A percentile compares a stretch with the other conserved stretches of the same genome.
phyloP scores from a whole-genome alignment of 2,113 vertebrate species.

The Perccottus glenii region DNA sequence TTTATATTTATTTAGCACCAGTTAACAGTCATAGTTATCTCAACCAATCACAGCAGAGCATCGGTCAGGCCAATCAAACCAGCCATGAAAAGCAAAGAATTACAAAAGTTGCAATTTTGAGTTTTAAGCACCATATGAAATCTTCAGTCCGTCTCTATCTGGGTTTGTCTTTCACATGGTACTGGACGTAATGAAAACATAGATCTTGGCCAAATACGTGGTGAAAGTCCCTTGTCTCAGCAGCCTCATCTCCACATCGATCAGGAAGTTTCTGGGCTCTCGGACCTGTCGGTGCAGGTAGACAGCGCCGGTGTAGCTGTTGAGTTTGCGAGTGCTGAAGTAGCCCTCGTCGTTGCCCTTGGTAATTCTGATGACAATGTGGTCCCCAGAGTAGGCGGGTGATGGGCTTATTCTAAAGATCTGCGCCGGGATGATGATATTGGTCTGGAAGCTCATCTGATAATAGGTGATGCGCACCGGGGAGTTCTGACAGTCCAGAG shows the following conservation, averaged over 20 bases:
- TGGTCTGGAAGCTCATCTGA: conserved; percentile 91
- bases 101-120: background rate
- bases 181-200: conserved; percentile 89
- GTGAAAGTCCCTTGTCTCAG: conserved; percentile 89
- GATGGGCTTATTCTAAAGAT: conserved; percentile 94
- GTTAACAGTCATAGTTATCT: no score
- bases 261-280: conserved; percentile 87
- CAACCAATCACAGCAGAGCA: no score
- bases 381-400: conserved; percentile 87
- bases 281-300: conserved; percentile 85
- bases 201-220: conserved; percentile 89
- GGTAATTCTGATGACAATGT: conserved; percentile 84
- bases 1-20: no score
- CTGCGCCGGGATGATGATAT: conserved; percentile 87
- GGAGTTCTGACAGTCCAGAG: conserved; percentile 85
- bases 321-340: conserved; percentile 89
- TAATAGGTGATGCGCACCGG: conserved; percentile 89
- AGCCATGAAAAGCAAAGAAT: no score
- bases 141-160: conserved; percentile 17
- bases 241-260: conserved; percentile 96
- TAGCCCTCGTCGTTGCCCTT: conserved; percentile 88
- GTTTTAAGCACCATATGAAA: conserved; percentile 62
- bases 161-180: conserved; percentile 48
- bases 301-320: conserved; percentile 88
- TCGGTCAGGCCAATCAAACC: no score